phyloP scores from a whole-genome alignment of 2,888 invertebrate genomes.

The Lepeophtheirus nordmannii region DNA sequence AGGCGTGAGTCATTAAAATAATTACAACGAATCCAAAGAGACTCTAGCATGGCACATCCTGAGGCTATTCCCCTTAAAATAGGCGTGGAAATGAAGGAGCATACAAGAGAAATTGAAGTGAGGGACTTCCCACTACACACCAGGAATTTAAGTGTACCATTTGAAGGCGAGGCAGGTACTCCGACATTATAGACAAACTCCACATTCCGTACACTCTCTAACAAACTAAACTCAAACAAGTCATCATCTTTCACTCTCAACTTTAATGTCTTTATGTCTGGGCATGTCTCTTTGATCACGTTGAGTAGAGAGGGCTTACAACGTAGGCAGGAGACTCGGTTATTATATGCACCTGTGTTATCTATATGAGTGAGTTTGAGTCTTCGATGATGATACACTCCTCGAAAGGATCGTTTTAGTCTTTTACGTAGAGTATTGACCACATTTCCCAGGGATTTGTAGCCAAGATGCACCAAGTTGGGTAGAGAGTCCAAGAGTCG shows the following conservation, averaged over 20 bases:
- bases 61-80: background rate
- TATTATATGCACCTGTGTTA: background rate
- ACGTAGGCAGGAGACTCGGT: background rate
- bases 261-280: background rate
- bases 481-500: background rate
- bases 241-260: constrained; percentile 9
- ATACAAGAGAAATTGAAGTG: background rate
- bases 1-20: background rate
- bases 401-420: background rate
- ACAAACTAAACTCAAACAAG: background rate
- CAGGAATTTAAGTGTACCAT: constrained; percentile 1
- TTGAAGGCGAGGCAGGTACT: background rate
- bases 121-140: background rate
- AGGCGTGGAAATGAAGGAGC: background rate
- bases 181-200: constrained; percentile 16
- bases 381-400: background rate
- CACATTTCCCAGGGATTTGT: constrained; percentile 5
- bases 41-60: background rate
- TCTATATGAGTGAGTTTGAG: constrained; percentile 2
- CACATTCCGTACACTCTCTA: background rate
- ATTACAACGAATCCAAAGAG: constrained; percentile 10
- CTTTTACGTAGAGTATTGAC: background rate
- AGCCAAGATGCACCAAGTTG: background rate
- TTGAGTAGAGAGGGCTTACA: background rate
- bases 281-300: background rate